A percentile compares a stretch with the other conserved stretches of the same genome.
phyloP scores from a whole-genome alignment of 2,797 vertebrate species.

The Enteromius anoplus region DNA sequence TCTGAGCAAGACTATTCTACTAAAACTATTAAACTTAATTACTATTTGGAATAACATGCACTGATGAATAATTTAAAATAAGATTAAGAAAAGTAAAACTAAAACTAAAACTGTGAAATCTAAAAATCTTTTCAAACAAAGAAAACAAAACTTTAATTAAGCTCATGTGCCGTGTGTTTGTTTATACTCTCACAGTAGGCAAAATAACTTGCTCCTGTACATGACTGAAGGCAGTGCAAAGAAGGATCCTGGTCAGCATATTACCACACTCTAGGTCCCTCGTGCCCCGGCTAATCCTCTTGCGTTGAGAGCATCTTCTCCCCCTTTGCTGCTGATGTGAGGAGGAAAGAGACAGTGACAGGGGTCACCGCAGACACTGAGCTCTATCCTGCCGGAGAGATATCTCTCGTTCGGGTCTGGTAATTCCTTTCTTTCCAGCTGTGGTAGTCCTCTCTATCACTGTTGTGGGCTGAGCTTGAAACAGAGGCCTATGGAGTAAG shows the following conservation, averaged over 20 bases:
- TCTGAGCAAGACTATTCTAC: not conserved
- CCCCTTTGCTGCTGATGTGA: not conserved
- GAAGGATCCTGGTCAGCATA: not conserved
- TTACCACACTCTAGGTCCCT: constrained; percentile 16
- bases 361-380: constrained; percentile 21
- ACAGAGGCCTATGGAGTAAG: constrained; percentile 24
- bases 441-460: constrained; percentile 32
- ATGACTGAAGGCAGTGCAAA: constrained; percentile 30
- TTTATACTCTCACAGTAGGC: constrained; percentile 28
- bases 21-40: not conserved
- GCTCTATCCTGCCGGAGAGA: constrained; percentile 22
- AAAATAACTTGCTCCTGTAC: not conserved
- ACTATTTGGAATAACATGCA: not conserved
- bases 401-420: not conserved
- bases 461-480: constrained; percentile 10
- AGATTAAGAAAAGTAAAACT: not conserved
- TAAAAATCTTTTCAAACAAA: not conserved
- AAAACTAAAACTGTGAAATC: not conserved
- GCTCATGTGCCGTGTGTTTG: constrained; percentile 25
- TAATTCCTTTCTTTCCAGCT: constrained; percentile 53
- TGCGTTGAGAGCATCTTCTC: constrained; percentile 13
- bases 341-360: constrained; percentile 17
- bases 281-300: constrained; percentile 40
- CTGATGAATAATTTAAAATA: not conserved
- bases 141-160: not conserved